These are phyloP conservation scores for Calycopis cecrops DNA, from an alignment of 1,140 invertebrate genomes.

Conservation along the genomic window DNA sequence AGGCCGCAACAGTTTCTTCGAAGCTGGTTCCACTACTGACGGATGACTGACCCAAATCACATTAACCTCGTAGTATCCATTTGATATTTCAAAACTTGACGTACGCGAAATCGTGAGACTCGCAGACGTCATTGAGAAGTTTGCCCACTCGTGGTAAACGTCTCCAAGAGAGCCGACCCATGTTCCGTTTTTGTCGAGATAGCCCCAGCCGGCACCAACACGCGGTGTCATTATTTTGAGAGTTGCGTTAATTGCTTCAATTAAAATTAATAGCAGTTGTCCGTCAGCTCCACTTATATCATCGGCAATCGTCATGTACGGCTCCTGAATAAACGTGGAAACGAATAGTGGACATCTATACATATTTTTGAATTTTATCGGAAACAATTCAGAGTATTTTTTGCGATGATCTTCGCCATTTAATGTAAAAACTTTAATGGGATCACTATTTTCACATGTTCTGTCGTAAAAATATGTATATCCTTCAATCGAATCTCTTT, in stretches of 20 bases:
- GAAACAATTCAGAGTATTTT: slow-evolving; percentile 27
- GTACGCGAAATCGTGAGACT: slow-evolving; percentile 42
- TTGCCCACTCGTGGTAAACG: slow-evolving; percentile 44
- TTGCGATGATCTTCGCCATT: slow-evolving; percentile 16
- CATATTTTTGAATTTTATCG: slow-evolving; percentile 47
- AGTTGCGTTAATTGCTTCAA: slow-evolving; percentile 40
- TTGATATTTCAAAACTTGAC: slow-evolving; percentile 47
- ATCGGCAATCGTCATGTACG: slow-evolving; percentile 43
- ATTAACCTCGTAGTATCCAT: slow-evolving; percentile 31
- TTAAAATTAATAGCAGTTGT: slow-evolving; percentile 42
- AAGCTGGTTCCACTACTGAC: slow-evolving; percentile 32
- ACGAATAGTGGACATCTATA: slow-evolving; percentile 43
- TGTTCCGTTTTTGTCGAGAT: slow-evolving; percentile 38
- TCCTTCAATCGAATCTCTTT: slow-evolving; percentile 12
- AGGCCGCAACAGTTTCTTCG: slow-evolving; percentile 49
- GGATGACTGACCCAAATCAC: slow-evolving; percentile 51
- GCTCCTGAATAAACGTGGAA: slow-evolving; percentile 45
- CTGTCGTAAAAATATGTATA: slow-evolving; percentile 39
- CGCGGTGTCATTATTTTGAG: slow-evolving; percentile 43
- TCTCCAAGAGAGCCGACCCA: slow-evolving; percentile 56
- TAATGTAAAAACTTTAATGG: slow-evolving; percentile 27
- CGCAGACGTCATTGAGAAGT: slow-evolving; percentile 59
- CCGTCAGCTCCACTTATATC: slow-evolving; percentile 44
- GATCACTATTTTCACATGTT: slow-evolving; percentile 30
- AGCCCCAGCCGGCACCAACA: slow-evolving; percentile 46